Evolutionary conservation across 2,797 vertebrate species (phyloP).

Genomic region (Pteropus rufus): DNA sequence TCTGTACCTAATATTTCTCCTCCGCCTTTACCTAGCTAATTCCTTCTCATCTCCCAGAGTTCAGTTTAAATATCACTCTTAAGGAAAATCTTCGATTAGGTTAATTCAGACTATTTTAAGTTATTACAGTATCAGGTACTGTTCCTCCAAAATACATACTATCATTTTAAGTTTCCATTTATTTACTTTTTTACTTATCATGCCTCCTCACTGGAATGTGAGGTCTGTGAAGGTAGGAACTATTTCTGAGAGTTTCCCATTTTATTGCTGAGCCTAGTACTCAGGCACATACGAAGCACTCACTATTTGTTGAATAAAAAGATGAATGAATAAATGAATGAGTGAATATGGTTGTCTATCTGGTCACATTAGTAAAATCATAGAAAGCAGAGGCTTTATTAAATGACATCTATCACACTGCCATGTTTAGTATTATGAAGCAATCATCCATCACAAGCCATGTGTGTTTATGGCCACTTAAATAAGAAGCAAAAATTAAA

Average conservation of each 20-base stretch:
- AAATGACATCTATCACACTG: neutral
- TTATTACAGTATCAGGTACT: neutral
- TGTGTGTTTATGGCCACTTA: neutral
- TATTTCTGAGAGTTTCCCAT: neutral
- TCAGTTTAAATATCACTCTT: constrained; percentile 29
- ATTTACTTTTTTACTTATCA: neutral
- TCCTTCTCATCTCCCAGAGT: neutral
- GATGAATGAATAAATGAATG: neutral
- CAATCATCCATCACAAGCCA: neutral
- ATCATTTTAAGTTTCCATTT: neutral
- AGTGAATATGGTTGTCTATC: neutral
- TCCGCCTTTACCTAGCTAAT: neutral
- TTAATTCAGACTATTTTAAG: neutral
- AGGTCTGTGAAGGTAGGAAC: neutral
- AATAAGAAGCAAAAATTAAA: neutral
- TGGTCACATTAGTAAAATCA: constrained; percentile 40
- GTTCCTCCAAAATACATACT: neutral
- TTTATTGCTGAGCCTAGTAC: neutral
- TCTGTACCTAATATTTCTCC: neutral
- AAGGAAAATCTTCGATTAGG: neutral
- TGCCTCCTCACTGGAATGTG: neutral
- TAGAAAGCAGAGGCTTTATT: constrained; percentile 30
- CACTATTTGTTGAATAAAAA: neutral
- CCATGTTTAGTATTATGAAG: constrained; percentile 26
- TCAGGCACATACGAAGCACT: neutral